Percentiles rank a stretch among this genome's conserved stretches.
phyloP scores from a whole-genome alignment of 2,888 invertebrate genomes.

The Osmoderma eremita region DNA sequence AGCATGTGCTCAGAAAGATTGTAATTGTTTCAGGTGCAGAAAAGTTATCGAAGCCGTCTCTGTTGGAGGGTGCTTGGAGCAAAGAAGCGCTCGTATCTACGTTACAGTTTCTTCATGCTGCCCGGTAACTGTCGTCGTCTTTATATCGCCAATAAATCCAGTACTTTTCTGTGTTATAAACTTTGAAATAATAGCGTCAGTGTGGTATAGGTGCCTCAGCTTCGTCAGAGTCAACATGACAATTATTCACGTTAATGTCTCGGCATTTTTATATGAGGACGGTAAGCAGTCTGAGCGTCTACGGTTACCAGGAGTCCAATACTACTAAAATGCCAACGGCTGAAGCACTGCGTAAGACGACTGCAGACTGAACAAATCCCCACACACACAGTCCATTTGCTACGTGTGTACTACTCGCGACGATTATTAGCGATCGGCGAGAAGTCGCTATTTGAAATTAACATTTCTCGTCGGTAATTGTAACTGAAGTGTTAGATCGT shows the following conservation, averaged over 20 bases:
- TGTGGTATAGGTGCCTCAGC: constrained; percentile 1
- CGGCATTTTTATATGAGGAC: constrained; percentile 43
- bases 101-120: constrained; percentile 28
- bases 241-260: constrained; percentile 45
- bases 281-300: constrained; percentile 37
- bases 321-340: constrained; percentile 27
- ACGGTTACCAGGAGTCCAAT: constrained; percentile 24
- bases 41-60: constrained; percentile 3
- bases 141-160: constrained; percentile 37
- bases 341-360: constrained; percentile 17
- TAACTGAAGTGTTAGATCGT: constrained; percentile 17
- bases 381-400: constrained; percentile 9
- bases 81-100: constrained; percentile 1
- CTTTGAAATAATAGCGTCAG: constrained; percentile 26
- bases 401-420: constrained; percentile 15
- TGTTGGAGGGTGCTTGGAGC: background rate
- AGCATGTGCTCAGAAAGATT: background rate
- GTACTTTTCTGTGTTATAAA: constrained; percentile 33
- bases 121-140: constrained; percentile 25
- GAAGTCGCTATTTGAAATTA: constrained; percentile 24
- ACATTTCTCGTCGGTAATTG: constrained; percentile 20
- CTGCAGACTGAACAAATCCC: constrained; percentile 9
- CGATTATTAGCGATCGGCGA: constrained; percentile 14
- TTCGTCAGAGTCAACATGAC: constrained; percentile 34
- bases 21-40: background rate